These are phyloP conservation scores for Prolemur simus DNA, from an alignment of 2,113 vertebrate genomes.

Conservation along the genomic window DNA sequence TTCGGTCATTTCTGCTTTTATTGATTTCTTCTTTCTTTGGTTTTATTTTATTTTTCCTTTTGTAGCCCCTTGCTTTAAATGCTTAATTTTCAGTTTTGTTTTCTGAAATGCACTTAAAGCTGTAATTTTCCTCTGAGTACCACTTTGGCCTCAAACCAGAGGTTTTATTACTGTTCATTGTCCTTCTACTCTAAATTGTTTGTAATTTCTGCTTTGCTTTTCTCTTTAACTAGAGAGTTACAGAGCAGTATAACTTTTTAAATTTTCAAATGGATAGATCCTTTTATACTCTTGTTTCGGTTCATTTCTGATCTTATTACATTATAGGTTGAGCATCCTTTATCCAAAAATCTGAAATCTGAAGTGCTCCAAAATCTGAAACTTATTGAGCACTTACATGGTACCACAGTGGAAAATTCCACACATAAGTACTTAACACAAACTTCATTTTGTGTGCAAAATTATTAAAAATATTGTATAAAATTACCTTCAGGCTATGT, in stretches of 20 bases:
- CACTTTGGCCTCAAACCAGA: background rate
- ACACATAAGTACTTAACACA: background rate
- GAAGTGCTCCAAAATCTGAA: background rate
- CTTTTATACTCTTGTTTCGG: background rate
- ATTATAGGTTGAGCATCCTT: background rate
- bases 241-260: background rate
- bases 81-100: slow-evolving; percentile 3
- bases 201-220: slow-evolving; percentile 14
- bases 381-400: background rate
- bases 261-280: background rate
- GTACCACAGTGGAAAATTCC: background rate
- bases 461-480: background rate
- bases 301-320: background rate
- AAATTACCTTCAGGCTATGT: background rate
- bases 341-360: background rate
- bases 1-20: slow-evolving; percentile 23
- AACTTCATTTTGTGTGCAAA: background rate
- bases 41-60: slow-evolving; percentile 19
- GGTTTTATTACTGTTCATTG: background rate
- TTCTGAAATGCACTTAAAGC: slow-evolving; percentile 14
- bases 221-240: slow-evolving; percentile 4
- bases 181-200: background rate
- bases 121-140: background rate
- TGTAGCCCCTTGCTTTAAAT: slow-evolving; percentile 17
- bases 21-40: slow-evolving; percentile 4